phyloP scores from a whole-genome alignment of 2,113 vertebrate species.

The Eudyptes chrysolophus region DNA sequence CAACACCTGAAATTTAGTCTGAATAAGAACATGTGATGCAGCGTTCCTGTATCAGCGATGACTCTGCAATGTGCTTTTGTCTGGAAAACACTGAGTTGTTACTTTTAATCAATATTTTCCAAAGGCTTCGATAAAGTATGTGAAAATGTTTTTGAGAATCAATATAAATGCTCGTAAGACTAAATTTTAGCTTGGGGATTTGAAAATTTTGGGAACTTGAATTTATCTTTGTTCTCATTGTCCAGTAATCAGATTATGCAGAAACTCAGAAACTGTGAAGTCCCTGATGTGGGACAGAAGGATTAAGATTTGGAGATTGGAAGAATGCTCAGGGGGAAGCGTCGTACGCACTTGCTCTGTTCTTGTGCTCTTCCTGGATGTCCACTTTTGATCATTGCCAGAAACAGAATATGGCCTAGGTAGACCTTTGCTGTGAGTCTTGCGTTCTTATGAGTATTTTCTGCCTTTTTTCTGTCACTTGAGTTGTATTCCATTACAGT shows the following conservation, averaged over 20 bases:
- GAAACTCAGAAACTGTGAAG: background rate
- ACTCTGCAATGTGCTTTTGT: background rate
- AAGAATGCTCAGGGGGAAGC: background rate
- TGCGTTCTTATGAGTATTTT: background rate
- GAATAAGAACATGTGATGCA: background rate
- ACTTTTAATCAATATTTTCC: background rate
- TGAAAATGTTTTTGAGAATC: background rate
- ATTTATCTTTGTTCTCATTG: background rate
- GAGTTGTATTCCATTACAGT: background rate
- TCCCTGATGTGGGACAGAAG: background rate
- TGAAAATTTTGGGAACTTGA: background rate
- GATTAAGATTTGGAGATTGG: background rate
- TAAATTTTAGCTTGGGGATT: background rate
- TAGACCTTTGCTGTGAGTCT: background rate
- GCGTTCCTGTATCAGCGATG: background rate
- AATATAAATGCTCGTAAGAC: background rate
- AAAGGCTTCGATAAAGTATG: background rate
- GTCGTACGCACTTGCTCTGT: accelerated
- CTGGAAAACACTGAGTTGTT: background rate
- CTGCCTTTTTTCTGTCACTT: background rate
- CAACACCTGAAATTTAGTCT: background rate
- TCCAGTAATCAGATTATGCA: background rate
- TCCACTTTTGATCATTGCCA: background rate
- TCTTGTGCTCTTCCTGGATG: background rate
- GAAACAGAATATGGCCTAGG: background rate